Percentiles rank a stretch among this genome's conserved stretches.
Conservation (phyloP, 1,140 invertebrate species). For the Drosophila ficusphila region DNA sequence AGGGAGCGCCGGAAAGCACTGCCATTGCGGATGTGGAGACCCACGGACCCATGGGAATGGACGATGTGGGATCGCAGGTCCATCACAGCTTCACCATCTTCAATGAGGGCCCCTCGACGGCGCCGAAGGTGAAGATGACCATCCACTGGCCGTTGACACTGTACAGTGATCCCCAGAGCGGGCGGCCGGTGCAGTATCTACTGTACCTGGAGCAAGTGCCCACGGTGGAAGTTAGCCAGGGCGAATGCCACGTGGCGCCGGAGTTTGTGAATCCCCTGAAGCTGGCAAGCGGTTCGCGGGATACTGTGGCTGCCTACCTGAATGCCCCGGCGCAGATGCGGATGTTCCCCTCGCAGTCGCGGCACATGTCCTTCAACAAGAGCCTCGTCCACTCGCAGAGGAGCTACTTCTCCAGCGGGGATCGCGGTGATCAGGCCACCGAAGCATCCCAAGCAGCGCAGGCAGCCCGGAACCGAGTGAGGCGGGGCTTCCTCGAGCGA, state of each 20-base stretch:
- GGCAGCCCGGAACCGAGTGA: slow-evolving; percentile 71
- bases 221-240: slow-evolving; percentile 88
- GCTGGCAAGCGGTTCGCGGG: slow-evolving; percentile 85
- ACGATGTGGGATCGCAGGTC: slow-evolving; percentile 93
- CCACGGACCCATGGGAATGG: slow-evolving; percentile 90
- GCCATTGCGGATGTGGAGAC: slow-evolving; percentile 61
- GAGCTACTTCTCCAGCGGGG: slow-evolving; percentile 12
- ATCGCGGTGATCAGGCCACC: background rate
- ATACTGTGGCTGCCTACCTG: slow-evolving; percentile 24
- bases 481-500: slow-evolving; percentile 88
- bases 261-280: slow-evolving; percentile 89
- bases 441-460: background rate
- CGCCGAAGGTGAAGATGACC: slow-evolving; percentile 90
- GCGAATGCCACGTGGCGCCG: slow-evolving; percentile 87
- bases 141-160: slow-evolving; percentile 96
- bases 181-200: slow-evolving; percentile 92
- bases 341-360: slow-evolving; percentile 42
- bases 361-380: slow-evolving; percentile 18
- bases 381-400: slow-evolving; percentile 22
- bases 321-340: slow-evolving; percentile 64
- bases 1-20: slow-evolving; percentile 77
- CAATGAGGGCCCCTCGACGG: slow-evolving; percentile 94
- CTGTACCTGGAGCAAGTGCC: slow-evolving; percentile 94
- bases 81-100: slow-evolving; percentile 93
- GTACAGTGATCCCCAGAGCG: slow-evolving; percentile 87